Percentiles rank a stretch among this genome's conserved stretches.
These are phyloP conservation scores for Nomada fabriciana DNA, from an alignment of 2,888 invertebrate species.

Conservation along the genomic window DNA sequence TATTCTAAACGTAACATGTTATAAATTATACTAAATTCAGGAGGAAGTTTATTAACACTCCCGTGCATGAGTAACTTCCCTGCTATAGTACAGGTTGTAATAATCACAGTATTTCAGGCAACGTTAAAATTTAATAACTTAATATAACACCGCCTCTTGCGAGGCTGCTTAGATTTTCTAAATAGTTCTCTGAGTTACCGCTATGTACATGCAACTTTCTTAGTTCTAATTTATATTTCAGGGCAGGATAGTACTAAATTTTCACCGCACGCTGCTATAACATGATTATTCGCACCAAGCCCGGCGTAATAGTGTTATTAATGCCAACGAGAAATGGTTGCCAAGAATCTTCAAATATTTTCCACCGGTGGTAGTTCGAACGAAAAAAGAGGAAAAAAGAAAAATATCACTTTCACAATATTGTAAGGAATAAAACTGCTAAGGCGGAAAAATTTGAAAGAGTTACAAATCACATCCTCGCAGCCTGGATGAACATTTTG, in stretches of 20 bases:
- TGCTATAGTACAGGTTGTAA: neutral
- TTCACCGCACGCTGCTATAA: slow-evolving; percentile 30
- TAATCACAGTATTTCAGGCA: slow-evolving; percentile 20
- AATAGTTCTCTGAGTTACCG: slow-evolving; percentile 37
- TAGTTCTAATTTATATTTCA: slow-evolving; percentile 47
- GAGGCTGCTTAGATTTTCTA: slow-evolving; percentile 18
- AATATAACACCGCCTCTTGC: slow-evolving; percentile 2
- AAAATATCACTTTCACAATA: too few species aligned
- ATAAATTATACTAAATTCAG: neutral
- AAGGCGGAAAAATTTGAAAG: too few species aligned
- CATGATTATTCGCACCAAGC: slow-evolving; percentile 37
- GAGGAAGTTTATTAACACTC: slow-evolving; percentile 4
- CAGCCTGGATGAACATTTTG: too few species aligned
- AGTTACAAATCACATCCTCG: too few species aligned
- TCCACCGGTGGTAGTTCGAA: neutral
- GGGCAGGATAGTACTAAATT: slow-evolving; percentile 36
- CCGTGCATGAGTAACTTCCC: neutral
- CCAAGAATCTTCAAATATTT: slow-evolving; percentile 15
- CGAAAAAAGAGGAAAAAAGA: too few species aligned
- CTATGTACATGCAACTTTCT: slow-evolving; percentile 29
- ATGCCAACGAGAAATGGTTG: slow-evolving; percentile 17
- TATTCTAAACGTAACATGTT: neutral
- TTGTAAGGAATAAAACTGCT: too few species aligned
- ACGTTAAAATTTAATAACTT: slow-evolving; percentile 11
- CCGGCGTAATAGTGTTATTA: slow-evolving; percentile 37